Conservation (phyloP, 2,113 vertebrate genomes). For the Tursiops truncatus region DNA sequence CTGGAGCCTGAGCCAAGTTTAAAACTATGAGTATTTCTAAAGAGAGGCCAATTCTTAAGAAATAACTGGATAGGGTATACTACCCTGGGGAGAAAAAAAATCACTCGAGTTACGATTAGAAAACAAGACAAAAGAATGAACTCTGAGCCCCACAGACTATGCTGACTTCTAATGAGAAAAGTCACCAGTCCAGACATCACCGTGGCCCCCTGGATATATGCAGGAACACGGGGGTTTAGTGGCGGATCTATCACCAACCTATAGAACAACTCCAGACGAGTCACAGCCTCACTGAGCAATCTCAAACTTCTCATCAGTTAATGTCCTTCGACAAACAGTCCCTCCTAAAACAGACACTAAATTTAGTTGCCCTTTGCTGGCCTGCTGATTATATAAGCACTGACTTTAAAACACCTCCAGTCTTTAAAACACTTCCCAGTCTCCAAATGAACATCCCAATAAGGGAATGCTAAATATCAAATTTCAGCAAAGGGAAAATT, state of each 20-base stretch:
- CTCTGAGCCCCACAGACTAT: neutral
- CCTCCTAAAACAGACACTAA: neutral
- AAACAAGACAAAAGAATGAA: neutral
- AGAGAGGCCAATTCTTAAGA: neutral
- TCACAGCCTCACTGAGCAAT: neutral
- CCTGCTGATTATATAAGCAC: neutral
- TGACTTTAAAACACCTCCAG: neutral
- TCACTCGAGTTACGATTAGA: neutral
- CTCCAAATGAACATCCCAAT: neutral
- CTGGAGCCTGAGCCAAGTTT: neutral
- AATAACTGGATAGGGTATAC: neutral
- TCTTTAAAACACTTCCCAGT: neutral
- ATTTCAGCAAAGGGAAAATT: neutral
- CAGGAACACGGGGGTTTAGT: neutral
- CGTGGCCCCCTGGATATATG: neutral
- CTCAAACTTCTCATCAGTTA: neutral
- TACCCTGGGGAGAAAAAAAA: neutral
- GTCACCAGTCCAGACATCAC: neutral
- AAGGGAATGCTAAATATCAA: neutral
- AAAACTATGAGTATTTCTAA: conserved; percentile 17
- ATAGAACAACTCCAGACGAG: neutral
- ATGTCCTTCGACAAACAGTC: neutral
- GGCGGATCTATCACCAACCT: neutral
- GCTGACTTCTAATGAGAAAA: neutral
- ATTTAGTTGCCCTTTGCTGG: neutral